Conservation (phyloP, 2,888 invertebrate genomes). For the Myopa testacea region DNA sequence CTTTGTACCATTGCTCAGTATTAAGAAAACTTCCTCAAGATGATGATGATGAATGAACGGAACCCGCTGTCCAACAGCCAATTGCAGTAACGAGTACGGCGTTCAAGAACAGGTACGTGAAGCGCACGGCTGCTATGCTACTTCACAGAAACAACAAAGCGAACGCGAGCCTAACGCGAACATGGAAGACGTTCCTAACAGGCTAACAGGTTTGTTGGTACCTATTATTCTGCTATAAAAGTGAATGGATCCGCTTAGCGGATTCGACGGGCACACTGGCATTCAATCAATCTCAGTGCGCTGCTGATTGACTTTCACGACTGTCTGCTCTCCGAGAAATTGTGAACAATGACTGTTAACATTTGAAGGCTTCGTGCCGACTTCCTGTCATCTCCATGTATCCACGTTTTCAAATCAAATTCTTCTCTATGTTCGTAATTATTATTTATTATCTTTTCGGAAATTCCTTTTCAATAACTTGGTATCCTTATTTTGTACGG, state of each 20-base stretch:
- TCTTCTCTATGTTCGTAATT: slow-evolving; percentile 41
- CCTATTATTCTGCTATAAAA: not conserved
- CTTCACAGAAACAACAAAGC: too few relatives aligned
- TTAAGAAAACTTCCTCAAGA: not conserved
- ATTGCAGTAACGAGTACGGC: not conserved
- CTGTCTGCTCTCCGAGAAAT: not conserved
- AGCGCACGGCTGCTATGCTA: too few relatives aligned
- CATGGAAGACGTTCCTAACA: too few relatives aligned
- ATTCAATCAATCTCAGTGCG: slow-evolving; percentile 28
- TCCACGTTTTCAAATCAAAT: slow-evolving; percentile 30
- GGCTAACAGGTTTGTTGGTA: too few relatives aligned
- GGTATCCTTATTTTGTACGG: not conserved
- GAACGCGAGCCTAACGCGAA: too few relatives aligned
- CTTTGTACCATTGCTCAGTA: not conserved
- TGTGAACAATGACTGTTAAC: slow-evolving; percentile 10
- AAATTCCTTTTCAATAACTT: slow-evolving; percentile 14
- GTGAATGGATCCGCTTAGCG: not conserved
- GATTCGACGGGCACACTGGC: not conserved
- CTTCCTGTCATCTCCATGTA: slow-evolving; percentile 31
- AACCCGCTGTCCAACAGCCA: not conserved
- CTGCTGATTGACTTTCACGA: not conserved
- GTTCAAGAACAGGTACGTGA: too few relatives aligned
- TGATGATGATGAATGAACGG: not conserved
- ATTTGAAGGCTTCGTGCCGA: not conserved
- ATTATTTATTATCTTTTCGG: slow-evolving; percentile 41